These are phyloP conservation scores for Pentalonia nigronervosa DNA, from an alignment of 1,140 invertebrate species.

Conservation along the genomic window DNA sequence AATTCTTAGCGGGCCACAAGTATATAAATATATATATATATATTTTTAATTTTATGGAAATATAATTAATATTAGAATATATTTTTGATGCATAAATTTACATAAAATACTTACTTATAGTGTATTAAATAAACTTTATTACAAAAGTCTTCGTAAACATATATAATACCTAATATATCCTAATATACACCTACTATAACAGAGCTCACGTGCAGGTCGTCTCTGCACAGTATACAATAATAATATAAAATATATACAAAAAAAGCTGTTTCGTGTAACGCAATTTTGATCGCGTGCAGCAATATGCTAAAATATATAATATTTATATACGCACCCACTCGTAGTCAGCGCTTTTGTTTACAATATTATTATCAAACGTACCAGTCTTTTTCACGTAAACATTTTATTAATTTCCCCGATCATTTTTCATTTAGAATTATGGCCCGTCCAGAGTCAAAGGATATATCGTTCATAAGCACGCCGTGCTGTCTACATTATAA, in stretches of 20 bases:
- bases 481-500: neutral
- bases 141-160: neutral
- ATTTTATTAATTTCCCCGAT: neutral
- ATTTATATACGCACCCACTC: neutral
- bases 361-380: neutral
- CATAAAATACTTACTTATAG: too few relatives aligned
- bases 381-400: neutral
- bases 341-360: neutral
- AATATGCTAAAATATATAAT: neutral
- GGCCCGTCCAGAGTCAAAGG: neutral
- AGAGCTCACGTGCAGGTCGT: neutral
- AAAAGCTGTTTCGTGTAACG: neutral
- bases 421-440: conserved; percentile 5
- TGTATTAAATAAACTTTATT: too few relatives aligned
- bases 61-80: too few relatives aligned
- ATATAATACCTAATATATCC: too few relatives aligned
- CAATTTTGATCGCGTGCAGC: conserved; percentile 8
- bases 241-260: neutral
- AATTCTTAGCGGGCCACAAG: too few relatives aligned
- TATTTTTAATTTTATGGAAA: too few relatives aligned
- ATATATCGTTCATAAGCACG: neutral
- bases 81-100: too few relatives aligned
- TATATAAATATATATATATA: too few relatives aligned
- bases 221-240: neutral
- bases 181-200: too few relatives aligned